These are phyloP conservation scores for Helicoverpa assulta DNA, from an alignment of 2,888 invertebrate species.

Conservation along the genomic window DNA sequence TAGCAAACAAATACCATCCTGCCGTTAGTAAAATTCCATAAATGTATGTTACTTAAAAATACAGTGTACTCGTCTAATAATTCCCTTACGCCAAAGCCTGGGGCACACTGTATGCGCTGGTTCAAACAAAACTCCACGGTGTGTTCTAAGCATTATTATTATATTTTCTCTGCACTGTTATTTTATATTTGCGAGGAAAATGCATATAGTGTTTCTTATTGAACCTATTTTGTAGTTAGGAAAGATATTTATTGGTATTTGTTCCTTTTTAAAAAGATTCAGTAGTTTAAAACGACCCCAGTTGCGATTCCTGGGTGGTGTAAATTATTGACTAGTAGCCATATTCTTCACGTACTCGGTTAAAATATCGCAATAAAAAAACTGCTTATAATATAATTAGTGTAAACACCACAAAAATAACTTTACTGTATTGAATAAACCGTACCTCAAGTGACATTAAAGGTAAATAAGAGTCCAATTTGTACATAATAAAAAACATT, in stretches of 20 bases:
- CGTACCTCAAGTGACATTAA: not conserved
- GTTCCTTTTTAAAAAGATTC: too few species aligned
- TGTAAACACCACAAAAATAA: not conserved
- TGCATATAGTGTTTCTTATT: not conserved
- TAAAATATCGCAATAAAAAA: too few species aligned
- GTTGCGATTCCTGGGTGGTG: too few species aligned
- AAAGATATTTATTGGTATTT: not conserved
- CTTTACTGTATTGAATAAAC: conserved; percentile 4
- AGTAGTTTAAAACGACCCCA: too few species aligned
- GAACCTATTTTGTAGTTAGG: not conserved
- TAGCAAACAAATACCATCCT: not conserved
- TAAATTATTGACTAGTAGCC: too few species aligned
- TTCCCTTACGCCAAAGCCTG: not conserved
- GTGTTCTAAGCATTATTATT: not conserved
- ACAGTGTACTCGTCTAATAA: not conserved
- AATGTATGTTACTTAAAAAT: not conserved
- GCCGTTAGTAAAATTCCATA: not conserved
- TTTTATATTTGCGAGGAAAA: conserved; percentile 9
- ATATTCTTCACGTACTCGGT: too few species aligned
- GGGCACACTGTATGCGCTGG: conserved; percentile 4
- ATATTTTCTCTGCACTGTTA: not conserved
- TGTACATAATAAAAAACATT: not conserved
- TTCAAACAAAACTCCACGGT: not conserved
- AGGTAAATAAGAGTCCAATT: not conserved
- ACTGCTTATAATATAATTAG: too few species aligned